A percentile compares a stretch with the other conserved stretches of the same genome.
Evolutionary conservation across 2,113 vertebrate species (phyloP).

Genomic region (Sus scrofa): DNA sequence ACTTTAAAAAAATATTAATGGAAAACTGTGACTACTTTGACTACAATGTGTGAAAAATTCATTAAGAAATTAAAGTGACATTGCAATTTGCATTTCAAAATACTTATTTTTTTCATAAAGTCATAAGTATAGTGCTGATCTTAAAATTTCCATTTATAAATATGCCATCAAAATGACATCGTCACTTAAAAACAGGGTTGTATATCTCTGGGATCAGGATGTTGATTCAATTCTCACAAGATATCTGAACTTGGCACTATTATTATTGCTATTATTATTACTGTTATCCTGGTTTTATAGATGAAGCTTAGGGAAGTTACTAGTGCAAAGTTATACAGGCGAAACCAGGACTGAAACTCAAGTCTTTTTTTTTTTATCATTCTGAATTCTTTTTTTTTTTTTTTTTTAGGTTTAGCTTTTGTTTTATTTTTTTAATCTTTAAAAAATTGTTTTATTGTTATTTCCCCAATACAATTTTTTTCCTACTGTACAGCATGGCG

Average conservation of each 20-base stretch:
- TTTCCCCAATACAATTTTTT: too few relatives aligned
- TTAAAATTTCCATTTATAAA: not conserved
- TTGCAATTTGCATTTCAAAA: not conserved
- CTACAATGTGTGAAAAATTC: not conserved
- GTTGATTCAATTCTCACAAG: not conserved
- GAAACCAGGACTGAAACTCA: not conserved
- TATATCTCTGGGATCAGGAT: not conserved
- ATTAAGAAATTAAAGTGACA: not conserved
- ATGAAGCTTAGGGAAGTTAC: not conserved
- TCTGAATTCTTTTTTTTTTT: too few relatives aligned
- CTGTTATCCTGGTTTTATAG: not conserved
- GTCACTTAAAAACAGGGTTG: not conserved
- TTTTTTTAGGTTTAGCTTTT: too few relatives aligned
- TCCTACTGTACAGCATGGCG: too few relatives aligned
- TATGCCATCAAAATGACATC: not conserved
- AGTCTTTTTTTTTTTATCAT: not conserved
- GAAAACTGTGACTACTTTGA: not conserved
- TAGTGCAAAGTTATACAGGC: not conserved
- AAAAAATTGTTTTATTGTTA: too few relatives aligned
- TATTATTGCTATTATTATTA: not conserved
- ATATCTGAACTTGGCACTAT: conserved; percentile 6
- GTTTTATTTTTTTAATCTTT: too few relatives aligned
- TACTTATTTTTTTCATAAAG: not conserved
- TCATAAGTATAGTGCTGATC: not conserved
- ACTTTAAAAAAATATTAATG: not conserved